phyloP scores from a whole-genome alignment of 2,797 vertebrate species.

The Parauchenoglanis punctatus region DNA sequence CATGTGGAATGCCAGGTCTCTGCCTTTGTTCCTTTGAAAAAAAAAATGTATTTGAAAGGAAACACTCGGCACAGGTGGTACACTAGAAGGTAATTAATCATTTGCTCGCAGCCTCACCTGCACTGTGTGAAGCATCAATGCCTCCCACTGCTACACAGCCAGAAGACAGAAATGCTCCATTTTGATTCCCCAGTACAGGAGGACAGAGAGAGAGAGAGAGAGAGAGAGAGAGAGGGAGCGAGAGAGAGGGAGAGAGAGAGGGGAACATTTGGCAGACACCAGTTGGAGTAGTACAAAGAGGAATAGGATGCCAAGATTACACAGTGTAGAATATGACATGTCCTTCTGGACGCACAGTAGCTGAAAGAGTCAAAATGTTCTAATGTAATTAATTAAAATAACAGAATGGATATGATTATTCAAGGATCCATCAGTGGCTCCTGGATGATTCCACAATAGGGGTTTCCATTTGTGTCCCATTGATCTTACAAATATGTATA shows the following conservation, averaged over 20 bases:
- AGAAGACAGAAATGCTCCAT: conserved; percentile 50
- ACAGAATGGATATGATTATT: neutral
- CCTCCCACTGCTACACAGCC: conserved; percentile 34
- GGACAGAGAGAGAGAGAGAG: conserved; percentile 46
- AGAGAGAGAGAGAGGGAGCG: neutral
- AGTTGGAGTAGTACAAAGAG: conserved; percentile 19
- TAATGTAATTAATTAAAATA: neutral
- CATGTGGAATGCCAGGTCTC: conserved; percentile 6
- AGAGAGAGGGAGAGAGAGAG: neutral
- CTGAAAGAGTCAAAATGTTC: neutral
- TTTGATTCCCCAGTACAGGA: conserved; percentile 64
- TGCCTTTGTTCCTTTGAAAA: neutral
- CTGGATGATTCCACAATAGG: neutral
- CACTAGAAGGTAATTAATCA: conserved; percentile 57
- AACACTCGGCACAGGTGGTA: conserved; percentile 18
- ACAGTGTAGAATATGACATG: conserved; percentile 3
- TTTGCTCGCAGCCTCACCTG: conserved; percentile 51
- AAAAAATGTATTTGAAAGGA: neutral
- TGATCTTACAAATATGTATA: neutral
- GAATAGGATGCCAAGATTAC: conserved; percentile 31
- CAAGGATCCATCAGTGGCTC: neutral
- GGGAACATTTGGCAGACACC: neutral
- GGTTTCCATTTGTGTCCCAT: neutral
- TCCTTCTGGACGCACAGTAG: conserved; percentile 3
- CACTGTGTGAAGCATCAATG: conserved; percentile 36